Evolutionary conservation across 2,888 invertebrate genomes (phyloP).

Genomic region (Pseudococcus jackbeardsleyi): DNA sequence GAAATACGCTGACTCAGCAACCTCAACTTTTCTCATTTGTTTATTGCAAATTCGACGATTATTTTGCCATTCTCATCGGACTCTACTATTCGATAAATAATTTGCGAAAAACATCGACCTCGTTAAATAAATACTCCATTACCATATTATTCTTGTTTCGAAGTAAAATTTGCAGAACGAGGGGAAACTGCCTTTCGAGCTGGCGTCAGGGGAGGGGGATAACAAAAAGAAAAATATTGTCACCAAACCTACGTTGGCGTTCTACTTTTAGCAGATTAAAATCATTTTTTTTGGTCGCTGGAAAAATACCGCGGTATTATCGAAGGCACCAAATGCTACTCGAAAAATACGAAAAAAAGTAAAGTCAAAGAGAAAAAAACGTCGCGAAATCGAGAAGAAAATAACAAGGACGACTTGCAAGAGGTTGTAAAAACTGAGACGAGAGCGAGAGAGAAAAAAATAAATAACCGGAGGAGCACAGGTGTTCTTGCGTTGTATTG

Average conservation of each 20-base stretch:
- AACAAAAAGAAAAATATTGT: neutral
- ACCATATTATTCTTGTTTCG: too few species aligned
- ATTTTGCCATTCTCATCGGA: too few species aligned
- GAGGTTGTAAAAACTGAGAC: neutral
- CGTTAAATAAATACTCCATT: too few species aligned
- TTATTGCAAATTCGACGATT: too few species aligned
- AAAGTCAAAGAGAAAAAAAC: neutral
- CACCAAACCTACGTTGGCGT: neutral
- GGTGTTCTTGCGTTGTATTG: constrained; percentile 9
- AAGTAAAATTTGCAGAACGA: too few species aligned
- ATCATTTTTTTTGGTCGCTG: neutral
- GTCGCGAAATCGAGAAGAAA: neutral
- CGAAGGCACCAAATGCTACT: neutral
- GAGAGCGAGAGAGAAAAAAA: neutral
- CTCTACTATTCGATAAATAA: too few species aligned
- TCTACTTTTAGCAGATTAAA: neutral
- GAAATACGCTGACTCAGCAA: too few species aligned
- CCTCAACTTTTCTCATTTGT: too few species aligned
- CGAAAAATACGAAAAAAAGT: neutral
- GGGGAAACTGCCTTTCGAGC: too few species aligned
- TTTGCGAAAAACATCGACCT: too few species aligned
- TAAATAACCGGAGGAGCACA: neutral
- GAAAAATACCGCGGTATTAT: neutral
- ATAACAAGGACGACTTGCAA: neutral
- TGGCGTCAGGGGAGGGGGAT: neutral